A percentile compares a stretch with the other conserved stretches of the same genome.
Evolutionary conservation across 2,797 vertebrate genomes (phyloP).

Genomic region (Siniperca scherzeri): DNA sequence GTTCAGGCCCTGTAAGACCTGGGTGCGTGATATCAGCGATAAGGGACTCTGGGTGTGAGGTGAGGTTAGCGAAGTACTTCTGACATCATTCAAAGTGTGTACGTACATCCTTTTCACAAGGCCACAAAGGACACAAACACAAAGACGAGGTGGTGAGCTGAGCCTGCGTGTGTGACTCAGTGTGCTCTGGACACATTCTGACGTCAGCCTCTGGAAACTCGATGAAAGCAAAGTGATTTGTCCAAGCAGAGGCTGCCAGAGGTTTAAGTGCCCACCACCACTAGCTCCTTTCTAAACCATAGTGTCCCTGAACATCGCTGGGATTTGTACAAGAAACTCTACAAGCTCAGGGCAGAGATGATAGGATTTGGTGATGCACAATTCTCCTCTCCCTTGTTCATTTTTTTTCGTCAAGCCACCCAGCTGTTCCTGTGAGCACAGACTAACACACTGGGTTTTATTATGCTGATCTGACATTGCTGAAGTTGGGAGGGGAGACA

Average conservation of each 20-base stretch:
- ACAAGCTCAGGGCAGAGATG: constrained; percentile 36
- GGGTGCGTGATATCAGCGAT: constrained; percentile 53
- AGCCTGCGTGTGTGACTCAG: constrained; percentile 72
- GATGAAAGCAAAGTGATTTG: constrained; percentile 66
- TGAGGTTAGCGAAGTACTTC: constrained; percentile 35
- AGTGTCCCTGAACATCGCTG: constrained; percentile 2
- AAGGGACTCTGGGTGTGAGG: constrained; percentile 61
- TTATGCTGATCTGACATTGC: constrained; percentile 80
- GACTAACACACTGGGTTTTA: constrained; percentile 68
- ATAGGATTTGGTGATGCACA: constrained; percentile 43
- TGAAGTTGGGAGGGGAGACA: constrained; percentile 77
- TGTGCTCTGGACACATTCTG: constrained; percentile 65
- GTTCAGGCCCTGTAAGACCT: constrained; percentile 46
- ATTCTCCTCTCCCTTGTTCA: constrained; percentile 36
- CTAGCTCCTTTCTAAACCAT: not conserved
- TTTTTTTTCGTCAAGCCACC: constrained; percentile 45
- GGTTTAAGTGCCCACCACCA: constrained; percentile 36
- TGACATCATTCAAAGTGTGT: constrained; percentile 71
- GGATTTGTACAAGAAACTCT: constrained; percentile 39
- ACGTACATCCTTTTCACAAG: constrained; percentile 48
- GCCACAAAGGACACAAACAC: constrained; percentile 56
- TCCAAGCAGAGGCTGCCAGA: constrained; percentile 39
- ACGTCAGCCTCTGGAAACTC: constrained; percentile 76
- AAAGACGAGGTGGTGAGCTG: constrained; percentile 64
- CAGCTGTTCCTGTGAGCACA: constrained; percentile 76